A percentile compares a stretch with the other conserved stretches of the same genome.
phyloP scores from a whole-genome alignment of 2,797 vertebrate species.

The Urocyon cinereoargenteus region DNA sequence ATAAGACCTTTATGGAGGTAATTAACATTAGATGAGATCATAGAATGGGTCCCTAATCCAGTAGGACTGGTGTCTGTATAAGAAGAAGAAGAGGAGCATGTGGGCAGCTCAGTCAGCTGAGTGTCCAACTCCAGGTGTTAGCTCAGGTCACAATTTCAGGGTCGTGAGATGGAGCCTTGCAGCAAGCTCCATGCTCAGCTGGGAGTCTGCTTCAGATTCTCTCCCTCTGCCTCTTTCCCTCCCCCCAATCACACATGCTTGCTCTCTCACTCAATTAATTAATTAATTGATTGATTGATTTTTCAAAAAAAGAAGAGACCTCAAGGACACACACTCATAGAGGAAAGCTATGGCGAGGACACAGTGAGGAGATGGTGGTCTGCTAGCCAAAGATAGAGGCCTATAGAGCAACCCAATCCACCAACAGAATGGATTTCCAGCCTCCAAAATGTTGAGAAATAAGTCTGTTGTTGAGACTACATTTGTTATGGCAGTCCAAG shows the following conservation, averaged over 20 bases:
- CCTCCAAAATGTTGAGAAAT: not conserved
- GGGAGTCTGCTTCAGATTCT: not conserved
- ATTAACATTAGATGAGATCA: not conserved
- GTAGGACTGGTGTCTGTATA: not conserved
- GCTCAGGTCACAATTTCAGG: not conserved
- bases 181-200: not conserved
- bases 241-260: not conserved
- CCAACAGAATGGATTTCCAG: not conserved
- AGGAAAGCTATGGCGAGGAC: not conserved
- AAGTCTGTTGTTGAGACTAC: not conserved
- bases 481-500: not conserved
- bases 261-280: not conserved
- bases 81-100: not conserved
- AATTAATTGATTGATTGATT: not conserved
- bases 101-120: not conserved
- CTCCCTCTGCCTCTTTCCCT: not conserved
- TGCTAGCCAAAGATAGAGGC: not conserved
- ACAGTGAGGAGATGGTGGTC: not conserved
- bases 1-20: not conserved
- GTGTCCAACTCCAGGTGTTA: not conserved
- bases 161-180: not conserved
- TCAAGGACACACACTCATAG: accelerated
- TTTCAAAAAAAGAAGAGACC: not conserved
- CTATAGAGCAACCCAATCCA: not conserved
- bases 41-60: not conserved